A percentile compares a stretch with the other conserved stretches of the same genome.
Conservation (phyloP, 2,888 invertebrate genomes). For the Zygothrica quintamaculata region DNA sequence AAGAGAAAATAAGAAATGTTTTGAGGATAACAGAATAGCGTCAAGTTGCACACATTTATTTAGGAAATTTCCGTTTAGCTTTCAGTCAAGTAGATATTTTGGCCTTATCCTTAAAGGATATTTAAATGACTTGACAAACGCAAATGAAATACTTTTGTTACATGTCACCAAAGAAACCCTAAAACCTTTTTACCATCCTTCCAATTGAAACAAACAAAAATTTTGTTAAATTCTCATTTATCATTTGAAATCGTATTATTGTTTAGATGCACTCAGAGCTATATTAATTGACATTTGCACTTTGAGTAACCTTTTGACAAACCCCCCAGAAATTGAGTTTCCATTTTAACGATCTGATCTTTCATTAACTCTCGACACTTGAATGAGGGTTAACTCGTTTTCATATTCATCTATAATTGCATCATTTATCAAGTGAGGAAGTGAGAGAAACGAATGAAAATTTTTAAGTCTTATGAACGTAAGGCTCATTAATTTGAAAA, state of each 20-base stretch:
- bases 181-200: not conserved
- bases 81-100: no score
- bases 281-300: conserved; percentile 43
- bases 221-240: conserved; percentile 20
- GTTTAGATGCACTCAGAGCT: conserved; percentile 17
- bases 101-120: no score
- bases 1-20: no score
- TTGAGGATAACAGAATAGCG: no score
- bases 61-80: no score
- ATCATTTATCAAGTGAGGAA: conserved; percentile 60
- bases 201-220: not conserved
- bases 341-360: conserved; percentile 34
- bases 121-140: conserved; percentile 45
- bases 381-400: conserved; percentile 22
- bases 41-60: no score
- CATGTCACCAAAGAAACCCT: no score
- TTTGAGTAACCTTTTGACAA: not conserved
- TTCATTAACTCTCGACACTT: not conserved
- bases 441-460: conserved; percentile 60
- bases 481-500: conserved; percentile 54
- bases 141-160: no score
- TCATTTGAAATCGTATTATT: conserved; percentile 20
- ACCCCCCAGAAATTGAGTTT: conserved; percentile 27
- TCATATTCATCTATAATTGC: conserved; percentile 41
- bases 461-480: conserved; percentile 36